Evolutionary conservation across 2,797 vertebrate genomes (phyloP).

Genomic region (Acipenser ruthenus): DNA sequence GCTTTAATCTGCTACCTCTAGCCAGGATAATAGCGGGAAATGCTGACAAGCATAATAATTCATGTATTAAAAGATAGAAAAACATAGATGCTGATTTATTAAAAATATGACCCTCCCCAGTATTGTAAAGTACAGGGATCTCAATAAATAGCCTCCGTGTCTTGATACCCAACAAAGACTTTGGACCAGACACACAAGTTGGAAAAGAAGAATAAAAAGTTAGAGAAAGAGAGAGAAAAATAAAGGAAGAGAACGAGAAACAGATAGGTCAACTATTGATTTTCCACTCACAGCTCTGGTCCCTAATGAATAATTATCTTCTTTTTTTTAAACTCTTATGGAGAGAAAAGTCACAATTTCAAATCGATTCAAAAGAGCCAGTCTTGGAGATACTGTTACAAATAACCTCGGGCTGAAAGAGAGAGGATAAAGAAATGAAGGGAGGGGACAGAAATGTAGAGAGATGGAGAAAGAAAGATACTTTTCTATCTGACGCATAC

Average conservation of each 20-base stretch:
- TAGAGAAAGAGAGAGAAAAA: neutral
- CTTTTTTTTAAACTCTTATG: neutral
- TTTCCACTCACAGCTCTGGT: slow-evolving; percentile 70
- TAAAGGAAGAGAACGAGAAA: neutral
- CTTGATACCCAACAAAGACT: too few relatives aligned
- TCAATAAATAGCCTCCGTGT: too few relatives aligned
- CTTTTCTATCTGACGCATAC: too few relatives aligned
- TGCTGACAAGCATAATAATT: too few relatives aligned
- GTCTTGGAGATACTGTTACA: neutral
- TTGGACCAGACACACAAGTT: too few relatives aligned
- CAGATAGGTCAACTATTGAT: slow-evolving; percentile 52
- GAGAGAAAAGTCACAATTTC: neutral
- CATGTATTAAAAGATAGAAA: too few relatives aligned
- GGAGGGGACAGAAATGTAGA: slow-evolving; percentile 35
- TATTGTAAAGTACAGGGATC: too few relatives aligned
- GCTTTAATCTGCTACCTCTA: too few relatives aligned
- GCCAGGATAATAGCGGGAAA: too few relatives aligned
- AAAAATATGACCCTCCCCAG: too few relatives aligned
- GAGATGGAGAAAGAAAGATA: slow-evolving; percentile 21
- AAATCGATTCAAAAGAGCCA: neutral
- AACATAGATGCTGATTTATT: too few relatives aligned
- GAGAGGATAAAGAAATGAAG: slow-evolving; percentile 45
- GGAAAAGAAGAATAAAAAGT: neutral
- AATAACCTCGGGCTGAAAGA: slow-evolving; percentile 22
- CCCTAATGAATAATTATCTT: slow-evolving; percentile 81